Percentiles rank a stretch among this genome's conserved stretches.
Evolutionary conservation across 2,797 vertebrate genomes (phyloP).

Genomic region (Sciaenops ocellatus): DNA sequence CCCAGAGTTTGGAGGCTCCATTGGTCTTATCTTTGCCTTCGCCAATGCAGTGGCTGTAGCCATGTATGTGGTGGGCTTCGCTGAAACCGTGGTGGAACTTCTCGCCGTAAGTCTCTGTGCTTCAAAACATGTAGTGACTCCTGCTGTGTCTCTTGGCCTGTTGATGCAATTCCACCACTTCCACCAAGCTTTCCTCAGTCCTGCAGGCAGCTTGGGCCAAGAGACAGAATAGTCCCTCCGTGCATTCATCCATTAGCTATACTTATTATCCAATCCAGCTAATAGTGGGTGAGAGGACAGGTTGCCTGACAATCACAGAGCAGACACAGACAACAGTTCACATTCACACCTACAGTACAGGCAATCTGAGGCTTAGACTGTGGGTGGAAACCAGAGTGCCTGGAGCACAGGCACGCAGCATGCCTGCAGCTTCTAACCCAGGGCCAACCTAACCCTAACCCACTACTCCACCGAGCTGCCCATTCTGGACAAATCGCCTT

Average conservation of each 20-base stretch:
- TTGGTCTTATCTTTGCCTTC: conserved; percentile 98
- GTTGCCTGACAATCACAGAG: not conserved
- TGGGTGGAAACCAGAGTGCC: not conserved
- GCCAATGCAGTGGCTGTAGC: conserved; percentile 98
- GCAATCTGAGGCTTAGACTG: not conserved
- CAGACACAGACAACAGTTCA: not conserved
- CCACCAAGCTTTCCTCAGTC: not conserved
- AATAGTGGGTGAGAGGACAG: not conserved
- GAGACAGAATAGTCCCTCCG: not conserved
- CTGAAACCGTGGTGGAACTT: conserved; percentile 95
- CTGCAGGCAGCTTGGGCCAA: not conserved
- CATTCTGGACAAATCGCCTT: not conserved
- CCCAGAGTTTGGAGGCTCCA: conserved; percentile 98
- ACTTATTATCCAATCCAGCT: no score
- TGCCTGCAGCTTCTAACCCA: no score
- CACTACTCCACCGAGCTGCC: no score
- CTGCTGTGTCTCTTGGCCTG: not conserved
- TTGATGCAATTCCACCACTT: not conserved
- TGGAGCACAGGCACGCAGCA: not conserved
- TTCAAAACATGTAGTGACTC: not conserved
- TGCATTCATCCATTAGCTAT: not conserved
- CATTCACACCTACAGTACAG: not conserved
- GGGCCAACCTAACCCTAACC: no score
- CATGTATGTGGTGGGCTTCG: conserved; percentile 99
- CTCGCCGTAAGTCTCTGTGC: conserved; percentile 85